Conservation (phyloP, 2,888 invertebrate genomes). For the Lochmaea crataegi region DNA sequence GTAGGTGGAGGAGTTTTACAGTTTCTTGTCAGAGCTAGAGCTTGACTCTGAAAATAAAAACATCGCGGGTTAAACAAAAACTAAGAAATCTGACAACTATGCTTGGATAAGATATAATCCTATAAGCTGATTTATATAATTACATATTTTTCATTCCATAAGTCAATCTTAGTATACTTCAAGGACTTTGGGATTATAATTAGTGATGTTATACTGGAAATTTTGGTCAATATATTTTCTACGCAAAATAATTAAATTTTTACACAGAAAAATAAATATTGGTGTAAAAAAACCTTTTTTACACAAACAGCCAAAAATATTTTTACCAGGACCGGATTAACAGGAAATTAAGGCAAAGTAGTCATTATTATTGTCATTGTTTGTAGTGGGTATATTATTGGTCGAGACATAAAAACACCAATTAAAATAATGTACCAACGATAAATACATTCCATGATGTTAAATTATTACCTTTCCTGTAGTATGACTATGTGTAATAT, state of each 20-base stretch:
- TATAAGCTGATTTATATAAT: constrained; percentile 16
- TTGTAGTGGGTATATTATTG: background rate
- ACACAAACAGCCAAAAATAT: background rate
- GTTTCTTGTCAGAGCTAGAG: constrained; percentile 73
- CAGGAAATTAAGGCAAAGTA: too few species aligned
- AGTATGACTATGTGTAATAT: background rate
- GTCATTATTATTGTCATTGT: too few species aligned
- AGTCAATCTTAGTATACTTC: background rate
- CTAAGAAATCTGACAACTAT: background rate
- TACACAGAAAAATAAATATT: background rate
- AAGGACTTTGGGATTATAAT: constrained; percentile 4
- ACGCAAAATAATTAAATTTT: background rate
- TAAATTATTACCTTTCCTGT: background rate
- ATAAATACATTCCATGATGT: background rate
- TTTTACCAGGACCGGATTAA: too few species aligned
- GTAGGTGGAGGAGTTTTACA: constrained; percentile 64
- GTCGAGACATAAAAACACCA: background rate
- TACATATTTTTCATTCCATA: constrained; percentile 3
- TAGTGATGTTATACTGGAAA: background rate
- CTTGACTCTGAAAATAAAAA: constrained; percentile 71
- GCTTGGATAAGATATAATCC: background rate
- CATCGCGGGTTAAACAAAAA: background rate
- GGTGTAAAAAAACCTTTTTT: background rate
- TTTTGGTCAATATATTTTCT: background rate
- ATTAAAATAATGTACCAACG: background rate